Percentiles rank a stretch among this genome's conserved stretches.
phyloP scores from a whole-genome alignment of 1,140 invertebrate species.

The Eupristina koningsbergeri region DNA sequence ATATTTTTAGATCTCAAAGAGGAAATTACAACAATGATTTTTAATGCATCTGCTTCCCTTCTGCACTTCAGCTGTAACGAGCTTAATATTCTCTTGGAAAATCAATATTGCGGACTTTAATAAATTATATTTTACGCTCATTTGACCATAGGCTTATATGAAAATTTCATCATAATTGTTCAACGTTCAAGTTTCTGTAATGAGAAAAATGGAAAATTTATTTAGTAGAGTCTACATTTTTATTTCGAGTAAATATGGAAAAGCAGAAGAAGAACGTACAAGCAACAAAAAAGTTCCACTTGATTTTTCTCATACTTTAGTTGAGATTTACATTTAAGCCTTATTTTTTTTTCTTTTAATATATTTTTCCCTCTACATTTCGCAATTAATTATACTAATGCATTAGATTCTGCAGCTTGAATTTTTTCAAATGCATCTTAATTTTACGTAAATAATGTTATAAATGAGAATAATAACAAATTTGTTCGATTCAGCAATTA shows the following conservation, averaged over 20 bases:
- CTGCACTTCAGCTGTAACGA: conserved; percentile 4
- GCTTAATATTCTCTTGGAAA: conserved; percentile 11
- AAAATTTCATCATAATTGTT: background rate
- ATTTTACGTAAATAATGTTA: background rate
- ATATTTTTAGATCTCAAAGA: background rate
- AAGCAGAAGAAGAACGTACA: conserved; percentile 53
- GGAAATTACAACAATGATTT: background rate
- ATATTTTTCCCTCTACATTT: background rate
- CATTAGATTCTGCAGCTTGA: conserved; percentile 2
- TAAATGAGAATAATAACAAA: background rate
- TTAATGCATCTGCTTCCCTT: no score
- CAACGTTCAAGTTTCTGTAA: conserved; percentile 2
- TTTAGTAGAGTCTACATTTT: conserved; percentile 64
- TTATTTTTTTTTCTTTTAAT: background rate
- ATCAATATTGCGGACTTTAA: background rate
- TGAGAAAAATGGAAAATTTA: conserved; percentile 54
- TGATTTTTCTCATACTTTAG: conserved; percentile 26
- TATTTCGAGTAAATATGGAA: conserved; percentile 63
- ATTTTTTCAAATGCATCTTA: background rate
- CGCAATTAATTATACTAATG: conserved; percentile 8
- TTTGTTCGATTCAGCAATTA: background rate
- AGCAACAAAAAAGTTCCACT: conserved; percentile 57
- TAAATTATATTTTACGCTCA: background rate
- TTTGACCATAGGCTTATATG: background rate
- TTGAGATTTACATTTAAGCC: conserved; percentile 9